Conservation (phyloP, 2,888 invertebrate species). For the Andrena bicolor region DNA sequence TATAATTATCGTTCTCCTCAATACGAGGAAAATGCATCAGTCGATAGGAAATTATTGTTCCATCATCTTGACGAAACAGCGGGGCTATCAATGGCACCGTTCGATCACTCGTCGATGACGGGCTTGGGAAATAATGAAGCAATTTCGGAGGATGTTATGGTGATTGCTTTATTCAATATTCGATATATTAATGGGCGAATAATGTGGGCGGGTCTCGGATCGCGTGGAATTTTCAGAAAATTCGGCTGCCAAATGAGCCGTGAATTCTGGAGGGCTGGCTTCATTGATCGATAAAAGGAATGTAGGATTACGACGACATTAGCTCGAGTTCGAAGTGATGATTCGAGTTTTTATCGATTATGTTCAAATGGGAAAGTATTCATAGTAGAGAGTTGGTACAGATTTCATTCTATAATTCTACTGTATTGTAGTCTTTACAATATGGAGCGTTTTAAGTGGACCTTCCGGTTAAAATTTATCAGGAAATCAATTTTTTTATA, state of each 20-base stretch:
- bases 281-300: slow-evolving; percentile 46
- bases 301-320: neutral
- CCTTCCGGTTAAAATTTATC: too few species aligned
- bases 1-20: neutral
- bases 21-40: slow-evolving; percentile 8
- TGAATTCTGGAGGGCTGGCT: slow-evolving; percentile 60
- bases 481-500: too few species aligned
- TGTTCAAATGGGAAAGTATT: neutral
- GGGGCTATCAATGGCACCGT: slow-evolving; percentile 52
- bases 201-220: slow-evolving; percentile 53
- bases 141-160: slow-evolving; percentile 58
- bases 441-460: too few species aligned
- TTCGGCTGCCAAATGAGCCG: slow-evolving; percentile 69
- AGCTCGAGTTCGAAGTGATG: neutral
- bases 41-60: slow-evolving; percentile 57
- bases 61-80: slow-evolving; percentile 51
- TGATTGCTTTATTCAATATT: slow-evolving; percentile 79
- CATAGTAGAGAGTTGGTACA: too few species aligned
- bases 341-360: slow-evolving; percentile 9
- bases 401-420: neutral
- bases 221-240: slow-evolving; percentile 71
- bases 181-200: slow-evolving; percentile 68
- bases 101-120: slow-evolving; percentile 59
- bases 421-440: neutral
- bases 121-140: slow-evolving; percentile 56